Evolutionary conservation across 2,888 invertebrate genomes (phyloP).

Genomic region (Napeogenes sylphis): DNA sequence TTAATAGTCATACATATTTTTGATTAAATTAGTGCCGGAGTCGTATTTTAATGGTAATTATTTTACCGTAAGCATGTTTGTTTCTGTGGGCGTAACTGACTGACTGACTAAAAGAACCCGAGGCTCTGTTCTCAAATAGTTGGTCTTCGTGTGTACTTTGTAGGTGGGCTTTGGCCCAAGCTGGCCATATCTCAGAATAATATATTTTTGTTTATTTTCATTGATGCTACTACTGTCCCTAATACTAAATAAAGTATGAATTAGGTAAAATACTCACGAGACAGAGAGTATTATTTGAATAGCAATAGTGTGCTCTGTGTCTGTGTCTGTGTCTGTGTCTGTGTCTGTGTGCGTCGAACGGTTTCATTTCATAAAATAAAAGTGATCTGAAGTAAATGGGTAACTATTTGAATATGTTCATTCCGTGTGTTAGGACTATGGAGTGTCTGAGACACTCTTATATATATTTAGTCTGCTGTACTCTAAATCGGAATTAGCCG

Average conservation of each 20-base stretch:
- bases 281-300: constrained; percentile 51
- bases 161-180: constrained; percentile 32
- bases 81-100: constrained; percentile 46
- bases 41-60: constrained; percentile 12
- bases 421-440: constrained; percentile 7
- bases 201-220: too few relatives aligned
- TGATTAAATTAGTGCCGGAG: constrained; percentile 5
- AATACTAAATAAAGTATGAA: constrained; percentile 34
- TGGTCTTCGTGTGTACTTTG: constrained; percentile 46
- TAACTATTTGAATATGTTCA: constrained; percentile 22
- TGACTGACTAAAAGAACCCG: constrained; percentile 42
- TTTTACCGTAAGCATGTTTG: constrained; percentile 22
- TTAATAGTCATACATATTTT: constrained; percentile 15
- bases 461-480: too few relatives aligned
- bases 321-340: too few relatives aligned
- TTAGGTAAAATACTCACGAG: constrained; percentile 62
- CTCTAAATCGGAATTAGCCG: too few relatives aligned
- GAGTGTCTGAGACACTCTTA: not conserved
- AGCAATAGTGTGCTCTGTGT: constrained; percentile 51
- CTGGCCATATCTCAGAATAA: not conserved
- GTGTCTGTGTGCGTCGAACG: constrained; percentile 46
- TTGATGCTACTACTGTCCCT: too few relatives aligned
- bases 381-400: constrained; percentile 36
- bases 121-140: constrained; percentile 39
- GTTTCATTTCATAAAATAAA: constrained; percentile 43